Conservation (phyloP, 2,797 vertebrate genomes). For the Girardinus metallicus region DNA sequence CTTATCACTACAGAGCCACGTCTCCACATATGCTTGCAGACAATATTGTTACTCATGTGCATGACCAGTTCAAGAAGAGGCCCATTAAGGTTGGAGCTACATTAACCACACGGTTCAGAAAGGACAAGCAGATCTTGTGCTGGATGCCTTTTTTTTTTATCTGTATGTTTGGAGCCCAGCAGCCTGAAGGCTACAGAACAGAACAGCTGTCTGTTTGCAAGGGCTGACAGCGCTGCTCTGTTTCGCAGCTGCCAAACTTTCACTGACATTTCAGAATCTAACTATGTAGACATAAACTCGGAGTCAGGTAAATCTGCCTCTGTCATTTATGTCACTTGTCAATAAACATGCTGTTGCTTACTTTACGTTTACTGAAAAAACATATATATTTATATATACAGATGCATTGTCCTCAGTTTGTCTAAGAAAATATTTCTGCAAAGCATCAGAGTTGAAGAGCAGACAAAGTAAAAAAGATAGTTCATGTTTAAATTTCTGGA, state of each 20-base stretch:
- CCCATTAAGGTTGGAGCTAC: constrained; percentile 11
- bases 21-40: background rate
- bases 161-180: constrained; percentile 61
- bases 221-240: constrained; percentile 60
- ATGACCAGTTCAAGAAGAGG: constrained; percentile 51
- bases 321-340: constrained; percentile 29
- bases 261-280: constrained; percentile 33
- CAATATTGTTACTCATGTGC: constrained; percentile 59
- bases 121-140: constrained; percentile 73
- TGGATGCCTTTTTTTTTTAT: constrained; percentile 54
- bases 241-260: constrained; percentile 50
- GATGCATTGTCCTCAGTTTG: background rate
- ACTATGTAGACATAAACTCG: constrained; percentile 33
- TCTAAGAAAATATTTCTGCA: background rate
- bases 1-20: constrained; percentile 1
- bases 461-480: background rate
- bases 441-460: background rate
- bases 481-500: background rate
- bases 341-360: constrained; percentile 41
- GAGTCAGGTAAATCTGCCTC: constrained; percentile 22
- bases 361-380: constrained; percentile 1
- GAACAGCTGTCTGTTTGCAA: constrained; percentile 71
- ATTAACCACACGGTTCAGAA: constrained; percentile 17
- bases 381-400: background rate
- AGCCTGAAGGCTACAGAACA: constrained; percentile 34